A percentile compares a stretch with the other conserved stretches of the same genome.
Evolutionary conservation across 2,888 invertebrate genomes (phyloP).

Genomic region (Seira musarum): DNA sequence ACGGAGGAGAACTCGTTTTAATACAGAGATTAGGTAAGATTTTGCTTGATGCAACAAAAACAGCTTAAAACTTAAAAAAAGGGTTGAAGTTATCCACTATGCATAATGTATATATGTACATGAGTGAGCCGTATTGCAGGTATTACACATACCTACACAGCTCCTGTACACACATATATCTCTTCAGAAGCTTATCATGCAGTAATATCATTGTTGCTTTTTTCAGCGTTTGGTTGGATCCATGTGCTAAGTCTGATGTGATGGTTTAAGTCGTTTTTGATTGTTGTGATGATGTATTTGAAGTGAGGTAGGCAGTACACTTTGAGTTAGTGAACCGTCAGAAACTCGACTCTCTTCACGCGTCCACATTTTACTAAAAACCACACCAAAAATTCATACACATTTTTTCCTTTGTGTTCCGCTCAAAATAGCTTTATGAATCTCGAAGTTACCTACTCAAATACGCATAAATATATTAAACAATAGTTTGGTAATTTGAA

Average conservation of each 20-base stretch:
- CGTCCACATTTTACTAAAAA: slow-evolving; percentile 32
- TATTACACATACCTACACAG: background rate
- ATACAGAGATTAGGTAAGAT: slow-evolving; percentile 52
- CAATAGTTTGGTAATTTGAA: too few relatives aligned
- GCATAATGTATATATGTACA: background rate
- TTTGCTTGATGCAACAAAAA: slow-evolving; percentile 36
- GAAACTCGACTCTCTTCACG: slow-evolving; percentile 39
- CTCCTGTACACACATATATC: background rate
- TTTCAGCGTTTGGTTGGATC: slow-evolving; percentile 22
- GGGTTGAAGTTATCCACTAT: slow-evolving; percentile 3
- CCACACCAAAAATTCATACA: slow-evolving; percentile 33
- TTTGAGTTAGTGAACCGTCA: slow-evolving; percentile 60
- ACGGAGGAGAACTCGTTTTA: slow-evolving; percentile 8
- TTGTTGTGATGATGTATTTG: slow-evolving; percentile 50
- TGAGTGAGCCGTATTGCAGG: background rate
- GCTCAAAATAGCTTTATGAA: slow-evolving; percentile 38
- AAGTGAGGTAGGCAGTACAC: slow-evolving; percentile 57
- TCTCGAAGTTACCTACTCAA: slow-evolving; percentile 5
- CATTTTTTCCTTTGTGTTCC: slow-evolving; percentile 43
- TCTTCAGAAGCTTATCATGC: slow-evolving; percentile 28
- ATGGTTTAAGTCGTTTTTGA: slow-evolving; percentile 9
- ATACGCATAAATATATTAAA: slow-evolving; percentile 1
- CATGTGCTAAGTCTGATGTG: slow-evolving; percentile 32
- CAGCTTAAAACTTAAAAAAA: background rate
- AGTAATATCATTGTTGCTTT: slow-evolving; percentile 22